Percentiles rank a stretch among this genome's conserved stretches.
Evolutionary conservation across 2,113 vertebrate species (phyloP).

Genomic region (Phrynosoma platyrhinos): DNA sequence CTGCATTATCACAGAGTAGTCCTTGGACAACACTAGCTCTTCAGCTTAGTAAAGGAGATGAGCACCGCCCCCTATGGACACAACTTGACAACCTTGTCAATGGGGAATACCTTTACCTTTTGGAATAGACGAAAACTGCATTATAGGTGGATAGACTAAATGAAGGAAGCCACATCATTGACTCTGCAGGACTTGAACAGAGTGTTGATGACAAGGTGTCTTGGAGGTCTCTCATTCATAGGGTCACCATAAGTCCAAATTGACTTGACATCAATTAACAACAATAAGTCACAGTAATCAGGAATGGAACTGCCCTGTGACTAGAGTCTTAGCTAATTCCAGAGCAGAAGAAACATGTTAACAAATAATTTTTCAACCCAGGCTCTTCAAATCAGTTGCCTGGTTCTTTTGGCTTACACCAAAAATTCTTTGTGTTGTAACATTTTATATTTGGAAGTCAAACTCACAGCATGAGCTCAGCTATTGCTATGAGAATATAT

Average conservation of each 20-base stretch:
- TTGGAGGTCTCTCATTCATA: background rate
- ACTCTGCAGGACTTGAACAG: too few species aligned
- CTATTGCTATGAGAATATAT: conserved; percentile 29
- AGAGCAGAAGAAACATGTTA: conserved; percentile 15
- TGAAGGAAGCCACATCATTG: too few species aligned
- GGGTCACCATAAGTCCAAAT: background rate
- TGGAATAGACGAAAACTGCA: too few species aligned
- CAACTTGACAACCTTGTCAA: too few species aligned
- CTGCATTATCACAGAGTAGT: too few species aligned
- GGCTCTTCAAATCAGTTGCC: background rate
- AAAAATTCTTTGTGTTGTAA: background rate
- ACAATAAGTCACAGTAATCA: background rate
- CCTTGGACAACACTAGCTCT: too few species aligned
- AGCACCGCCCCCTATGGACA: too few species aligned
- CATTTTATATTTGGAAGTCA: conserved; percentile 29
- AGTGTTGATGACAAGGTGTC: too few species aligned
- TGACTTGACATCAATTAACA: background rate
- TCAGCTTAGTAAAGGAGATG: too few species aligned
- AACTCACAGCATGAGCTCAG: background rate
- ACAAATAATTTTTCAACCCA: conserved; percentile 6
- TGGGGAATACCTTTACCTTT: too few species aligned
- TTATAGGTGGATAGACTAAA: too few species aligned
- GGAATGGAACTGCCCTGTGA: background rate
- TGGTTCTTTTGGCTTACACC: background rate
- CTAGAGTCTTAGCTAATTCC: background rate